Conservation (phyloP, 1,140 invertebrate species). For the Antheraea mylitta region DNA sequence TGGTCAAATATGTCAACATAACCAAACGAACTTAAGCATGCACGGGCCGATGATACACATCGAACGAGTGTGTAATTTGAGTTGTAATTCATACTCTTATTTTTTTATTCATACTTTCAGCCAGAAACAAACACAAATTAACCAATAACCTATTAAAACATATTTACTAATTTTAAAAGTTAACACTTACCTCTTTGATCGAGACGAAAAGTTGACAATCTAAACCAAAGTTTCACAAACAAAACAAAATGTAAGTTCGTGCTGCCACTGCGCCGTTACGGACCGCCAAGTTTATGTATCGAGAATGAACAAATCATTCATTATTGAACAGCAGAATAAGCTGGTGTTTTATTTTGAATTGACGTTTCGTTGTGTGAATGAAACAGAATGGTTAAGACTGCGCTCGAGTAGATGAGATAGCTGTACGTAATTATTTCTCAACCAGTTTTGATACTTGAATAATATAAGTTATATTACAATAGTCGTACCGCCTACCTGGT, state of each 20-base stretch:
- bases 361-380: slow-evolving; percentile 53
- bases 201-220: slow-evolving; percentile 7
- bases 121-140: background rate
- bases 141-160: background rate
- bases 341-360: slow-evolving; percentile 43
- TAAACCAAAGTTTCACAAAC: slow-evolving; percentile 20
- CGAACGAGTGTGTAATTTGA: background rate
- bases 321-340: slow-evolving; percentile 1
- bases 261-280: slow-evolving; percentile 29
- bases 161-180: background rate
- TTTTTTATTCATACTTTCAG: background rate
- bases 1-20: slow-evolving; percentile 1
- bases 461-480: background rate
- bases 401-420: background rate
- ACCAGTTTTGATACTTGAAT: slow-evolving; percentile 28
- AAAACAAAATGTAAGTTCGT: slow-evolving; percentile 13
- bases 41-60: background rate
- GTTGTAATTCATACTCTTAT: background rate
- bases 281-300: slow-evolving; percentile 44
- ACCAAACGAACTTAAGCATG: background rate
- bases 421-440: slow-evolving; percentile 5
- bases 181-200: slow-evolving; percentile 18
- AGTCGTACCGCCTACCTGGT: too few relatives aligned
- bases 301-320: slow-evolving; percentile 38
- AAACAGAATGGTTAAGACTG: slow-evolving; percentile 29